Base-by-base conservation (phyloP, 2,888 invertebrate genomes). In the Polia nebulosa region DNA sequence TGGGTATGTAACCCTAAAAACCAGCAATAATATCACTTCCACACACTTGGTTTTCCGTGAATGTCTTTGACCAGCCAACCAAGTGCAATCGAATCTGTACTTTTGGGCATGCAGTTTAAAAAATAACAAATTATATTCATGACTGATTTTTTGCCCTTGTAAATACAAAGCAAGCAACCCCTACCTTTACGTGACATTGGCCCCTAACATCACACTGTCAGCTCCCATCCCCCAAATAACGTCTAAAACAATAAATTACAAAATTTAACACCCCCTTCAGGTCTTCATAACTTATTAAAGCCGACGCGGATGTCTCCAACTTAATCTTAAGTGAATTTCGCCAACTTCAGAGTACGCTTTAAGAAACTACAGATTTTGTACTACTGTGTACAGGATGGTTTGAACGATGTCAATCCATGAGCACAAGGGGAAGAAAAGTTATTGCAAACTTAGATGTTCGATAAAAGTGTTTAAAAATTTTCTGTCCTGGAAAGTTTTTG, bases 221-320 rank as follows among this genome's bases (percentile, higher is more conserved):
- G 8, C 11, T 22, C 13, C 22, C 32, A 11, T 29, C 9, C 25
- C 32, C 27, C 13, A 47, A 49, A 25, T 25, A 11, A 29, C n/a
- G 44, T 55, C 53, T 55, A 15, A 27, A 59, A 78, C 51, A 47
- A 47, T 73, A 52, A 78, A 73, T 69, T 53, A 69, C 52, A 70
- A 70, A 71, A 64, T 66, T 58, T 11, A 52, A 65, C 57, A 55
- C 39, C 49, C 47, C 59, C 58, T 27, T 49, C 66, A 63, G 27
- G 34, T 72, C 71, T 74, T 64, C 70, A 62, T 63, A 78, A 78
- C 69, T 80, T 80, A 80, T 80, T 72, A 75, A 78, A 70, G 27
- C 56, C 34, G 58, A 53, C 56, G 60, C 81, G 78, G 70, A 78
- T 72, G 72, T 68, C 67, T 66, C 63, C 57, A 58, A 81, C 60